Percentiles rank a stretch among this genome's conserved stretches.
phyloP scores from a whole-genome alignment of 2,113 vertebrate species.

The Stegostoma tigrinum region DNA sequence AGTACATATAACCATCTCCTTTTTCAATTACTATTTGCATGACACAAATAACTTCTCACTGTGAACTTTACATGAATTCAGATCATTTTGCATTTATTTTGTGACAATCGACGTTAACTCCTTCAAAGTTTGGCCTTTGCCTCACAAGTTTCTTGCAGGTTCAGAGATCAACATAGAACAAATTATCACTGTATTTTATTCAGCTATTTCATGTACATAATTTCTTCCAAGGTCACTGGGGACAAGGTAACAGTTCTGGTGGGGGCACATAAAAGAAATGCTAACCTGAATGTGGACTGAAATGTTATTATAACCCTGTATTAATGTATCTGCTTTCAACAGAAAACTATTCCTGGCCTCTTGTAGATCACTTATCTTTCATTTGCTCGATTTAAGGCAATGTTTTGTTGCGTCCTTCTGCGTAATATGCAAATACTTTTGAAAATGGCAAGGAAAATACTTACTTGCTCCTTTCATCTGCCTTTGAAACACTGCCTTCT shows the following conservation, averaged over 20 bases:
- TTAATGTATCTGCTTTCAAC: not conserved
- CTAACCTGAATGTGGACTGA: not conserved
- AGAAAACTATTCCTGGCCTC: not conserved
- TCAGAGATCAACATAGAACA: not conserved
- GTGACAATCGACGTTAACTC: not conserved
- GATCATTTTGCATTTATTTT: not conserved
- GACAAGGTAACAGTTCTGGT: not conserved
- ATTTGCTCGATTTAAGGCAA: not conserved
- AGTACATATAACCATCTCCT: not conserved
- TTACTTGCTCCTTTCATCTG: slow-evolving; percentile 48
- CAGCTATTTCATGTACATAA: not conserved
- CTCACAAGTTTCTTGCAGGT: not conserved
- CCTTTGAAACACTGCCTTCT: slow-evolving; percentile 40
- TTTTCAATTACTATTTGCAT: not conserved
- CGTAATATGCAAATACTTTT: not conserved
- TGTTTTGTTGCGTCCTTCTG: not conserved
- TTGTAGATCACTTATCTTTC: not conserved
- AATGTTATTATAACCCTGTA: not conserved
- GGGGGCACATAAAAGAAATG: not conserved
- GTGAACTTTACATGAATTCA: not conserved
- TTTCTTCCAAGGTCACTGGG: not conserved
- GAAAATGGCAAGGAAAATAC: slow-evolving; percentile 36
- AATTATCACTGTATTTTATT: not conserved
- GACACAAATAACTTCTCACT: not conserved
- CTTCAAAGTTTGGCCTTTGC: not conserved